phyloP scores from a whole-genome alignment of 2,888 invertebrate genomes.

The Rotaria socialis region DNA sequence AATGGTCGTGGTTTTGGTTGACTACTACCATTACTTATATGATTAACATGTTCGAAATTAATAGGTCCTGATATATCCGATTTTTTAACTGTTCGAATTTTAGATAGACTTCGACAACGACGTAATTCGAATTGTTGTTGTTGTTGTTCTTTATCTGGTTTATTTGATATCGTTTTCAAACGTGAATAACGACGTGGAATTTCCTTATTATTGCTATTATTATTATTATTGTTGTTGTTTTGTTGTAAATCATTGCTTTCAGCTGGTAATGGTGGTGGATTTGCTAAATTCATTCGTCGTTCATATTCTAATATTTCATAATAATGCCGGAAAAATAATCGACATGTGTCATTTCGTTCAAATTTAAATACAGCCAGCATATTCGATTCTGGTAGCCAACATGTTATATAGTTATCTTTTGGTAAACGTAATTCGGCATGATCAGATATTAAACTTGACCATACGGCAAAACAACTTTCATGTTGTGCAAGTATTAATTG shows the following conservation, averaged over 20 bases:
- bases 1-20: neutral
- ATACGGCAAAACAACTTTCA: constrained; percentile 20
- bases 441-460: neutral
- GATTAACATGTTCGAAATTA: constrained; percentile 31
- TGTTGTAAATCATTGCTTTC: neutral
- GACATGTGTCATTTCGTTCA: constrained; percentile 9
- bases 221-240: neutral
- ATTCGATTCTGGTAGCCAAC: constrained; percentile 20
- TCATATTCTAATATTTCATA: constrained; percentile 33
- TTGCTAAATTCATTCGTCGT: neutral
- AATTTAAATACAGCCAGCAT: constrained; percentile 27
- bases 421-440: constrained; percentile 19
- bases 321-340: constrained; percentile 35
- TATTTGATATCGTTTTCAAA: neutral
- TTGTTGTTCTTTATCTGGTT: neutral
- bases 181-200: neutral
- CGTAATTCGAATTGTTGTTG: constrained; percentile 30
- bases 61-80: constrained; percentile 24
- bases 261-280: constrained; percentile 1
- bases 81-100: constrained; percentile 12
- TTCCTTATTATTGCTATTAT: neutral
- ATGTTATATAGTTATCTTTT: constrained; percentile 10
- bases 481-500: neutral
- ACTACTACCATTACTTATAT: neutral
- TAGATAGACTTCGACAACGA: constrained; percentile 28